Evolutionary conservation across 1,140 invertebrate species (phyloP).

Genomic region (Meteorus sp.): DNA sequence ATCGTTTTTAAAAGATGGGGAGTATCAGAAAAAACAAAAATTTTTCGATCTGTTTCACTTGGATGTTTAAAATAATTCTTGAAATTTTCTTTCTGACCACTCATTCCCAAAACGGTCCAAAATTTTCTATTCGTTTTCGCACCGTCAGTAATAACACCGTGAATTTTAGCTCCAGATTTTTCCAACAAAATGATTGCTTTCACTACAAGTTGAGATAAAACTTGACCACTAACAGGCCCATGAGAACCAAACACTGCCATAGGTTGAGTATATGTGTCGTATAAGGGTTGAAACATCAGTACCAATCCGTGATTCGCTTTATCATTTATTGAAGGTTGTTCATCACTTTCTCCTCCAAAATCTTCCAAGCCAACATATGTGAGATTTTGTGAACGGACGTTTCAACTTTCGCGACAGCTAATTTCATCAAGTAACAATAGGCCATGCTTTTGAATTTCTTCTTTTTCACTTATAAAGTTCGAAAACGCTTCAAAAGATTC

Average conservation of each 20-base stretch:
- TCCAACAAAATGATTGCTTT: constrained; percentile 27
- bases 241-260: constrained; percentile 26
- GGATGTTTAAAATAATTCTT: constrained; percentile 26
- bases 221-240: constrained; percentile 18
- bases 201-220: constrained; percentile 22
- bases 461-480: constrained; percentile 15
- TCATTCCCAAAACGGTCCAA: constrained; percentile 18
- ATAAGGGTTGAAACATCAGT: constrained; percentile 25
- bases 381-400: constrained; percentile 12
- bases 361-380: constrained; percentile 21
- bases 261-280: constrained; percentile 20
- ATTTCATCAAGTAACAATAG: constrained; percentile 29
- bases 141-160: constrained; percentile 11
- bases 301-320: constrained; percentile 27
- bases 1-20: constrained; percentile 13
- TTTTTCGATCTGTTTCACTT: background rate
- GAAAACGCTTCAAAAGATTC: constrained; percentile 25
- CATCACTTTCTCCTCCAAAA: constrained; percentile 20
- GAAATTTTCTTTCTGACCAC: constrained; percentile 9
- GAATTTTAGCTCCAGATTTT: constrained; percentile 13
- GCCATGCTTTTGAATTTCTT: constrained; percentile 21
- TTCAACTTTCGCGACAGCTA: constrained; percentile 19
- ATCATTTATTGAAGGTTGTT: background rate
- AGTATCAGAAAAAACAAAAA: constrained; percentile 23
- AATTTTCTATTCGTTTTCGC: constrained; percentile 9